A percentile compares a stretch with the other conserved stretches of the same genome.
phyloP scores from a whole-genome alignment of 2,113 vertebrate species.

The Trematomus loennbergii region DNA sequence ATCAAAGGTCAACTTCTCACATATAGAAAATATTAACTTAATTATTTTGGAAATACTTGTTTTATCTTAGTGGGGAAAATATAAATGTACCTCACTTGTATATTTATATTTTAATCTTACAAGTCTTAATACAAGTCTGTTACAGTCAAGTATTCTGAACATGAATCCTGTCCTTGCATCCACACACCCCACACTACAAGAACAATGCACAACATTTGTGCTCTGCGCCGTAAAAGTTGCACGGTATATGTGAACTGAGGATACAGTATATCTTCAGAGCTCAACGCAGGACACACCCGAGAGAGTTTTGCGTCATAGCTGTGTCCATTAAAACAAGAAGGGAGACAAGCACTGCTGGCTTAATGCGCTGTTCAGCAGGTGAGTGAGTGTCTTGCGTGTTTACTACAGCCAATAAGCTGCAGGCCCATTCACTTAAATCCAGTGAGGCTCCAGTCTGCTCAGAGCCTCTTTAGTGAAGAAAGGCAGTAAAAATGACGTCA shows the following conservation, averaged over 20 bases:
- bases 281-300: slow-evolving; percentile 40
- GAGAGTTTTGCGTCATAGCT: slow-evolving; percentile 46
- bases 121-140: background rate
- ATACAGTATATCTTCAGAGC: slow-evolving; percentile 50
- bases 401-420: slow-evolving; percentile 57
- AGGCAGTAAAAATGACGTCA: slow-evolving; percentile 32
- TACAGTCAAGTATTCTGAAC: background rate
- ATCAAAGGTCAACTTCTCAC: background rate
- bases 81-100: too few relatives aligned
- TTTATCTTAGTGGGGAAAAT: background rate
- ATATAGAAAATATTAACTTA: too few relatives aligned
- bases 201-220: slow-evolving; percentile 39
- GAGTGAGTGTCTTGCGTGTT: slow-evolving; percentile 55
- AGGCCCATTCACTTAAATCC: slow-evolving; percentile 44
- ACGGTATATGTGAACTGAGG: slow-evolving; percentile 31
- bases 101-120: too few relatives aligned
- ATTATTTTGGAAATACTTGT: too few relatives aligned
- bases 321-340: slow-evolving; percentile 43
- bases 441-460: slow-evolving; percentile 30
- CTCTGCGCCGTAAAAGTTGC: slow-evolving; percentile 6
- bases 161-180: slow-evolving; percentile 4
- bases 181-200: slow-evolving; percentile 12
- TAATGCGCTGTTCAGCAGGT: slow-evolving; percentile 42
- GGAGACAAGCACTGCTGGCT: slow-evolving; percentile 21
- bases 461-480: slow-evolving; percentile 17